Evolutionary conservation across 1,140 invertebrate species (phyloP), one percentile per base, ranked within the genome.

Genomic region (Zaprionus vittiger): DNA sequence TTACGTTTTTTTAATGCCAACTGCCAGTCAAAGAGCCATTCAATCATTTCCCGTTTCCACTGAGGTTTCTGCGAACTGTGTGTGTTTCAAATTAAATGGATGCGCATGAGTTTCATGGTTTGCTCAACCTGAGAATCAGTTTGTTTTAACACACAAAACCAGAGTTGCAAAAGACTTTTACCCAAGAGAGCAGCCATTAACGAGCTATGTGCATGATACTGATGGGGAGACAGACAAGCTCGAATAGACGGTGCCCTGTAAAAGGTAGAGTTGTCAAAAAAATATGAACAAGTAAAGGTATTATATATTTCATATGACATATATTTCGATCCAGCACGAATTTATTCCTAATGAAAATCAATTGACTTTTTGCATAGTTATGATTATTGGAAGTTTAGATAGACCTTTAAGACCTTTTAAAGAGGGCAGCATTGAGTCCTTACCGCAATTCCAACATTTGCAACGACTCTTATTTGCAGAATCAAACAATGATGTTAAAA

Each of bases 181-280:
- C 20, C 20, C 37, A 56, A 74, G 67, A 59, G 57, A 20, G 37
- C 49, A 57, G 38, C 54, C 54, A 75, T 75, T 75, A 57, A 62
- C 22, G 31, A 63, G 41, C 41, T 6, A 2, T 47, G n/a, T n/a
- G n/a, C 3, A 7, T 47, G 41, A 47, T 1, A 7, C 6, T 47
- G n/a, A 11, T 22, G 1, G 47, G 9, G 1, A 52, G 4, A 5
- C 5, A 24, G 14, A 4, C 38, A 22, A 22, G 20, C 20, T 24
- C 6, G 20, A 24, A 20, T 52, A 47, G 6, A 17, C 7, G 7
- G 6, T 17, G 17, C 41, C n/a, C 41, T 52, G 47, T 52, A 12
- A 4, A 47, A 15, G 41, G n/a, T 44, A 44, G 5, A 38, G 37
- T 14, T 4, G 2, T 14, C 2, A 4, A 11, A 0, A 3, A 12